phyloP scores from a whole-genome alignment of 2,797 vertebrate species.

The Huso huso region DNA sequence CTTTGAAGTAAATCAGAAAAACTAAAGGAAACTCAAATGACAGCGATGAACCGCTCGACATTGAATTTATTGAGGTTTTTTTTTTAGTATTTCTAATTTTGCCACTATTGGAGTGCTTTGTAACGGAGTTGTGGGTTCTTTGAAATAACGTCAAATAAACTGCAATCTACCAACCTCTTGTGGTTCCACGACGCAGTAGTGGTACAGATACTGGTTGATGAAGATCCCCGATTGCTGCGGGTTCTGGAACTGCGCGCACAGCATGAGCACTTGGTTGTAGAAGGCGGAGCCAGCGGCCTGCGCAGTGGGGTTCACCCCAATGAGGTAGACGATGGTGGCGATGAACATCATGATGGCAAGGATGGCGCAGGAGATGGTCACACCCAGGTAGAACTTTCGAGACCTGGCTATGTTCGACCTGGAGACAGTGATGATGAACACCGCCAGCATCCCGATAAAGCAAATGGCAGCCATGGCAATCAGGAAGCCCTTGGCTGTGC shows the following conservation, averaged over 20 bases:
- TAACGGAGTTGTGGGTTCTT: too few species aligned
- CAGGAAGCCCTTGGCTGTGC: conserved; percentile 74
- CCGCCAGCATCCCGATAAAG: conserved; percentile 57
- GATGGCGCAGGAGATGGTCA: conserved; percentile 63
- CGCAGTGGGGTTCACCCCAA: conserved; percentile 77
- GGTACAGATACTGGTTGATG: conserved; percentile 81
- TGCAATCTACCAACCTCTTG: conserved; percentile 71
- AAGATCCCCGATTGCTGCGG: conserved; percentile 39
- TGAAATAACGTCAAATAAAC: background rate
- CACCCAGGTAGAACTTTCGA: conserved; percentile 67
- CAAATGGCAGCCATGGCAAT: conserved; percentile 70
- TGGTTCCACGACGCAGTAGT: conserved; percentile 86
- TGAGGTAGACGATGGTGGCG: conserved; percentile 76
- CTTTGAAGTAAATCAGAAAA: too few species aligned
- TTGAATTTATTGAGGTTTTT: too few species aligned
- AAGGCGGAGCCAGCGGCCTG: conserved; percentile 66
- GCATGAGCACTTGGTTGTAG: conserved; percentile 54
- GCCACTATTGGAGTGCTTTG: background rate
- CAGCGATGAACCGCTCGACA: too few species aligned
- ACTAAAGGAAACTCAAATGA: too few species aligned
- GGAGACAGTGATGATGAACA: conserved; percentile 74
- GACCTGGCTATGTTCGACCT: conserved; percentile 54
- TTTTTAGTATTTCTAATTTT: too few species aligned
- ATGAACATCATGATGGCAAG: conserved; percentile 69
- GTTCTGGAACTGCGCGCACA: conserved; percentile 69